These are phyloP conservation scores for Megathymus violae DNA, from an alignment of 1,140 invertebrate genomes.

Conservation along the genomic window DNA sequence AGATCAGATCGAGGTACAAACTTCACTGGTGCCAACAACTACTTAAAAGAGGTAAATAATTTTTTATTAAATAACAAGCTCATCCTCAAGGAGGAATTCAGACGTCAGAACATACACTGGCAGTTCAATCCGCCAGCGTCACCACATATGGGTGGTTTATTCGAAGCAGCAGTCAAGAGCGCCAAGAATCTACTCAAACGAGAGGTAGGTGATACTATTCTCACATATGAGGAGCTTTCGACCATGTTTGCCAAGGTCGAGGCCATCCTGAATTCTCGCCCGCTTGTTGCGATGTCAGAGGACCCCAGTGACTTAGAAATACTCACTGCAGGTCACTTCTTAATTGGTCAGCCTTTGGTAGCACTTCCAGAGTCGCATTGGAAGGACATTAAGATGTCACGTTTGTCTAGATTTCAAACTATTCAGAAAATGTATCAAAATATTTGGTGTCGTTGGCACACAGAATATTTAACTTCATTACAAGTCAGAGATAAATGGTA, in stretches of 20 bases:
- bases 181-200: too few relatives aligned
- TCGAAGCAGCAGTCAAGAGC: too few relatives aligned
- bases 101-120: too few relatives aligned
- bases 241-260: background rate
- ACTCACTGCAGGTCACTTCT: conserved; percentile 50
- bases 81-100: too few relatives aligned
- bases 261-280: conserved; percentile 15
- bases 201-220: too few relatives aligned
- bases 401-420: conserved; percentile 45
- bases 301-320: conserved; percentile 24
- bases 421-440: conserved; percentile 47
- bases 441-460: conserved; percentile 51
- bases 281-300: too few relatives aligned
- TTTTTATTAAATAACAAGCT: too few relatives aligned
- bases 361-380: conserved; percentile 13
- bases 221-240: conserved; percentile 13
- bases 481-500: conserved; percentile 43
- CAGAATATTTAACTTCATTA: conserved; percentile 10
- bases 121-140: too few relatives aligned
- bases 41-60: conserved; percentile 26
- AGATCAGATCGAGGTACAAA: conserved; percentile 65
- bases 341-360: conserved; percentile 18
- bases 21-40: conserved; percentile 48
- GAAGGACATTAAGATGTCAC: conserved; percentile 29
- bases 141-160: too few relatives aligned